These are phyloP conservation scores for Hypomecis punctinalis DNA, from an alignment of 2,888 invertebrate species.

Conservation along the genomic window DNA sequence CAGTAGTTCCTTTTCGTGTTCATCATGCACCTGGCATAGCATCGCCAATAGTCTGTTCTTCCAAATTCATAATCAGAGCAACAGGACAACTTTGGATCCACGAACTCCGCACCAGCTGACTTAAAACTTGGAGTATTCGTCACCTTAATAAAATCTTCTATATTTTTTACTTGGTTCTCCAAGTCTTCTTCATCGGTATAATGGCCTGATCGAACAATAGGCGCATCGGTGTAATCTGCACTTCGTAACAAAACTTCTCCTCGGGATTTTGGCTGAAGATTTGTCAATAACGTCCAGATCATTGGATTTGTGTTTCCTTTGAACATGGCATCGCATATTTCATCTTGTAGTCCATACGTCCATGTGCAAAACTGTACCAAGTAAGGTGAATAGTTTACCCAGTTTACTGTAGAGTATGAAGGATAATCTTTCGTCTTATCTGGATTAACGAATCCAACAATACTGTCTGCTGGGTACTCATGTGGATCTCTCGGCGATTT, in stretches of 20 bases:
- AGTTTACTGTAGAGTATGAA: slow-evolving; percentile 49
- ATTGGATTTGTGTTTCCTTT: slow-evolving; percentile 35
- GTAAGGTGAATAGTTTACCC: slow-evolving; percentile 34
- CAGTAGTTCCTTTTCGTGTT: slow-evolving; percentile 88
- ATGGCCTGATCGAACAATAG: slow-evolving; percentile 45
- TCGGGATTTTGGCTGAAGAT: slow-evolving; percentile 49
- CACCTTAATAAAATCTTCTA: slow-evolving; percentile 50
- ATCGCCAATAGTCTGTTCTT: slow-evolving; percentile 49
- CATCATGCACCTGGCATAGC: slow-evolving; percentile 61
- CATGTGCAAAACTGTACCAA: slow-evolving; percentile 39
- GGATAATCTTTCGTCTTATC: slow-evolving; percentile 46
- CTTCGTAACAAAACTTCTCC: slow-evolving; percentile 44
- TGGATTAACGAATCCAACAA: slow-evolving; percentile 44
- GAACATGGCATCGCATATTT: slow-evolving; percentile 40
- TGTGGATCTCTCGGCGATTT: slow-evolving; percentile 24
- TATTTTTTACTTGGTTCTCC: slow-evolving; percentile 48
- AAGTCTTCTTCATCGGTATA: slow-evolving; percentile 50
- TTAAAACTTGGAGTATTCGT: slow-evolving; percentile 52
- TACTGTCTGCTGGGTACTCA: slow-evolving; percentile 64
- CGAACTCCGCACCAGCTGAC: slow-evolving; percentile 44
- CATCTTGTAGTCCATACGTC: slow-evolving; percentile 26
- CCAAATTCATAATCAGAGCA: slow-evolving; percentile 34
- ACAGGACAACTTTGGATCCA: slow-evolving; percentile 37
- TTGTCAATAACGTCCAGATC: slow-evolving; percentile 37
- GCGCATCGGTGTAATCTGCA: slow-evolving; percentile 37